Evolutionary conservation across 2,113 vertebrate genomes (phyloP).

Genomic region (Empidonax alnorum): DNA sequence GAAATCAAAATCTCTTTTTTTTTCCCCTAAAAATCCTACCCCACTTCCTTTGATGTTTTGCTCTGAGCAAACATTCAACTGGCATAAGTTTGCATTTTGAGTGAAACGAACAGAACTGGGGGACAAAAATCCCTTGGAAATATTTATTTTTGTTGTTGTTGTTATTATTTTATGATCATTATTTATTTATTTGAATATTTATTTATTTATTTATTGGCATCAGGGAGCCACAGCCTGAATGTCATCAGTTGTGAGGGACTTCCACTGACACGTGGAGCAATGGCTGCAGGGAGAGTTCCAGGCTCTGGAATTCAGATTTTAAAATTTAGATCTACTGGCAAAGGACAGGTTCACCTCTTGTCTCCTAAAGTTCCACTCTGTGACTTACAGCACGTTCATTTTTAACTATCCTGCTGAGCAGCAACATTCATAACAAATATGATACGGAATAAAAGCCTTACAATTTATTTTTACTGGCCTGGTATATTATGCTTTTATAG

Average conservation of each 20-base stretch:
- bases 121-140: neutral
- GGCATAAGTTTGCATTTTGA: neutral
- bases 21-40: neutral
- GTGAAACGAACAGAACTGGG: neutral
- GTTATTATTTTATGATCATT: neutral
- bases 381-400: conserved; percentile 53
- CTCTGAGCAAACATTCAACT: neutral
- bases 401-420: conserved; percentile 40
- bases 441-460: conserved; percentile 41
- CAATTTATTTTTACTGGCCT: conserved; percentile 53
- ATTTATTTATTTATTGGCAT: neutral
- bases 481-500: conserved; percentile 47
- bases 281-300: neutral
- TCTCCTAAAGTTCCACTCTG: conserved; percentile 9
- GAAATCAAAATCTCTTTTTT: conserved; percentile 9
- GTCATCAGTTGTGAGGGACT: neutral
- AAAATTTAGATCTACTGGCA: conserved; percentile 23
- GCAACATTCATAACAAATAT: conserved; percentile 55
- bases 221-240: no score
- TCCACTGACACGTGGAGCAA: neutral
- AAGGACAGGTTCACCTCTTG: conserved; percentile 34
- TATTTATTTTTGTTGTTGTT: no score
- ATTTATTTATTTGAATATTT: neutral
- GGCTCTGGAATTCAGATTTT: neutral
- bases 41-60: neutral